Conservation (phyloP, 2,888 invertebrate genomes). For the Epirrita christyi region DNA sequence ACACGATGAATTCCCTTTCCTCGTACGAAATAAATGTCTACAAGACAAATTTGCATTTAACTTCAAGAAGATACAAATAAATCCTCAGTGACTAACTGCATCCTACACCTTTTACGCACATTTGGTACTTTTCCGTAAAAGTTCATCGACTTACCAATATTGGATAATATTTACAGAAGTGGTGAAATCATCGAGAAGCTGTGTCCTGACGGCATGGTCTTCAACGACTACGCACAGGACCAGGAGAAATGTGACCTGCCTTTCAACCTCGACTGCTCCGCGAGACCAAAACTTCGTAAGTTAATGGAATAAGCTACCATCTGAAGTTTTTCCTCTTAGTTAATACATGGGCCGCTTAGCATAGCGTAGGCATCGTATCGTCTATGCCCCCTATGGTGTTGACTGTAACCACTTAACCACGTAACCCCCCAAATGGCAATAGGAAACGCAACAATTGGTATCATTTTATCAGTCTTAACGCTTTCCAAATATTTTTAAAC, state of each 20-base stretch:
- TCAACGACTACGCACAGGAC: constrained; percentile 92
- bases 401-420: too few species aligned
- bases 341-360: too few species aligned
- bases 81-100: constrained; percentile 7
- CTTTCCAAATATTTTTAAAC: too few species aligned
- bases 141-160: constrained; percentile 24
- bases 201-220: constrained; percentile 95
- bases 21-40: too few species aligned
- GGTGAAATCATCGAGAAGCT: constrained; percentile 91
- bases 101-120: not conserved
- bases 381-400: too few species aligned
- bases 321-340: too few species aligned
- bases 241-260: constrained; percentile 95
- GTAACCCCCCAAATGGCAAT: too few species aligned
- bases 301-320: too few species aligned
- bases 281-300: constrained; percentile 92
- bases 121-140: constrained; percentile 26
- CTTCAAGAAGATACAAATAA: constrained; percentile 14
- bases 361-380: too few species aligned
- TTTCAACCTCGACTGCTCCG: constrained; percentile 93
- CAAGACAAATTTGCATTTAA: not conserved
- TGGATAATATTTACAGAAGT: constrained; percentile 74
- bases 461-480: too few species aligned
- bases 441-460: too few species aligned
- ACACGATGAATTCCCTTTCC: too few species aligned